These are phyloP conservation scores for Tachysurus vachellii DNA, from an alignment of 2,113 vertebrate genomes.

Conservation along the genomic window DNA sequence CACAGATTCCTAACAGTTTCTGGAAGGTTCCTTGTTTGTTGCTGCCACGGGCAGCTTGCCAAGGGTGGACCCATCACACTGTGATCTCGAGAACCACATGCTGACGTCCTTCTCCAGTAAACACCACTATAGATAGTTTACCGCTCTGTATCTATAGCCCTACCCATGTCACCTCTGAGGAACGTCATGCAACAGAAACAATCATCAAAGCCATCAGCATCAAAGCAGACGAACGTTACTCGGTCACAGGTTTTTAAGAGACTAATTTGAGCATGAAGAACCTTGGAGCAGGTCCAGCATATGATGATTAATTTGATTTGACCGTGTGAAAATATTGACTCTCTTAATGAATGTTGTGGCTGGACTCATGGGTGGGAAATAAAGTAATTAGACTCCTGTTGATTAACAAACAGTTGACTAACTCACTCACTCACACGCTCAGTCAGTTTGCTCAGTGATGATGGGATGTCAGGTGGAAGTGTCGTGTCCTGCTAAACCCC, in stretches of 20 bases:
- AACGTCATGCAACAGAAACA: not conserved
- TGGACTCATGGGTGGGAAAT: not conserved
- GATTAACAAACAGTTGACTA: not conserved
- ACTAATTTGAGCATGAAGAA: not conserved
- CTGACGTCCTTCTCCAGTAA: not conserved
- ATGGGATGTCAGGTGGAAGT: slow-evolving; percentile 5
- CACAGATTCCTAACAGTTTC: not conserved
- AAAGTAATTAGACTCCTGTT: not conserved
- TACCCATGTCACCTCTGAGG: not conserved
- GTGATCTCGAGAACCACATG: not conserved
- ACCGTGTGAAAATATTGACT: too few relatives aligned
- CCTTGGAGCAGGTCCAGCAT: not conserved
- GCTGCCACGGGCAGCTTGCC: not conserved
- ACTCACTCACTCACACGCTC: not conserved
- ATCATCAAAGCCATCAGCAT: not conserved
- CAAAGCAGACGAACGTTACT: not conserved
- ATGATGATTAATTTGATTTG: not conserved
- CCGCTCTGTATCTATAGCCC: not conserved
- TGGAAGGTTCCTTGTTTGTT: not conserved
- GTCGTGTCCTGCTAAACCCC: not conserved
- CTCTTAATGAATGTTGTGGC: not conserved
- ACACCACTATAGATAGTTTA: not conserved
- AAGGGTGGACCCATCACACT: not conserved
- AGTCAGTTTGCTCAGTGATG: too few relatives aligned
- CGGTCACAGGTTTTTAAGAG: not conserved